These are phyloP conservation scores for Pseudomyrmex gracilis DNA, from an alignment of 1,140 invertebrate genomes.

Conservation along the genomic window DNA sequence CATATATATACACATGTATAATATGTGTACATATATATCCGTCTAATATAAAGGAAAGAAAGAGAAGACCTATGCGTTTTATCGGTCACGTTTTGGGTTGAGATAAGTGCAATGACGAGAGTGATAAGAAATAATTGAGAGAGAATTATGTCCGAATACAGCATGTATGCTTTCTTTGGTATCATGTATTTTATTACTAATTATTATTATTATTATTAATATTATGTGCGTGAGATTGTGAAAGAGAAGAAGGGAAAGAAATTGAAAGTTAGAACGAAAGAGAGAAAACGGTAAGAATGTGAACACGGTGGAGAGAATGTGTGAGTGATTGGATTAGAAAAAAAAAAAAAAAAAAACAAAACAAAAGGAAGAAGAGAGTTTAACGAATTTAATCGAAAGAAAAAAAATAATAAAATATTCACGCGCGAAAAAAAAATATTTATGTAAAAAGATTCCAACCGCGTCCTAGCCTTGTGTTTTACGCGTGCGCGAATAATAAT, in stretches of 20 bases:
- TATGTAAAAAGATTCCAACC: constrained; percentile 58
- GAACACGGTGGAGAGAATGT: constrained; percentile 1
- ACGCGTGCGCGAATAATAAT: constrained; percentile 74
- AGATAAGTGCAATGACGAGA: constrained; percentile 42
- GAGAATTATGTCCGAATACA: constrained; percentile 55
- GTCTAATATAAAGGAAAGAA: not conserved
- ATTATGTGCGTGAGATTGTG: constrained; percentile 16
- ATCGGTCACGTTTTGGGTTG: constrained; percentile 36
- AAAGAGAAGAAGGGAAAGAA: constrained; percentile 6
- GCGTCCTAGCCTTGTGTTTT: constrained; percentile 68
- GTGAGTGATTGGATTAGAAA: constrained; percentile 18
- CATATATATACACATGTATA: not conserved
- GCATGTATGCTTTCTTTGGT: constrained; percentile 60
- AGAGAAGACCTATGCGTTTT: not conserved
- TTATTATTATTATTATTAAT: too few relatives aligned
- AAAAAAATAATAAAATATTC: constrained; percentile 48
- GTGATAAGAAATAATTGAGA: constrained; percentile 33
- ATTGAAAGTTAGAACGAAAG: not conserved
- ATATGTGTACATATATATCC: not conserved
- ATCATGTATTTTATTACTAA: constrained; percentile 42
- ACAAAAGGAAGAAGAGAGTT: too few relatives aligned
- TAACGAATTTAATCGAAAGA: not conserved
- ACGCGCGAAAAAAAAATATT: constrained; percentile 41
- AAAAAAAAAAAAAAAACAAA: constrained; percentile 6
- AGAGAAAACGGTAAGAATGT: not conserved